A percentile compares a stretch with the other conserved stretches of the same genome.
phyloP scores from a whole-genome alignment of 1,140 invertebrate genomes.

The Anoplolepis gracilipes region DNA sequence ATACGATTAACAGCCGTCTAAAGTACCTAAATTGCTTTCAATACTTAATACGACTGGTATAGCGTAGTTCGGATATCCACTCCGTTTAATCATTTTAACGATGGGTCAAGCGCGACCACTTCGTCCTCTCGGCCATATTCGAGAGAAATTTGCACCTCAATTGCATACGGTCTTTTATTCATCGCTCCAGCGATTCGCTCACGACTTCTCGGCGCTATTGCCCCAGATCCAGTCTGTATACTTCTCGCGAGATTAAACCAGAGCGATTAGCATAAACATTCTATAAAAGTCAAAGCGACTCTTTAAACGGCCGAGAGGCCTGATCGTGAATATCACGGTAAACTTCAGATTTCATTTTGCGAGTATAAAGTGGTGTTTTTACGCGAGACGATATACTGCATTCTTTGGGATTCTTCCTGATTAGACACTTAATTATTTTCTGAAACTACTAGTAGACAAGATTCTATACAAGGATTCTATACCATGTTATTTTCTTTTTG shows the following conservation, averaged over 20 bases:
- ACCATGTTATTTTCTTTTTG: background rate
- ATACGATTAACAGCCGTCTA: slow-evolving; percentile 43
- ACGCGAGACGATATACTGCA: slow-evolving; percentile 13
- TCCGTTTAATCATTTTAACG: slow-evolving; percentile 59
- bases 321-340: slow-evolving; percentile 54
- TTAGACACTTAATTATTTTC: slow-evolving; percentile 6
- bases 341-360: slow-evolving; percentile 52
- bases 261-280: slow-evolving; percentile 61
- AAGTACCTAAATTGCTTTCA: slow-evolving; percentile 56
- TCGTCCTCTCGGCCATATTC: slow-evolving; percentile 59
- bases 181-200: slow-evolving; percentile 65
- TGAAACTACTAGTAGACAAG: background rate
- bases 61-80: slow-evolving; percentile 41
- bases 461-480: background rate
- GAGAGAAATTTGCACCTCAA: slow-evolving; percentile 74
- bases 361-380: background rate
- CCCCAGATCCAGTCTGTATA: slow-evolving; percentile 60
- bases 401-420: background rate
- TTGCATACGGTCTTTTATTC: slow-evolving; percentile 75
- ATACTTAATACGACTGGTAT: slow-evolving; percentile 48
- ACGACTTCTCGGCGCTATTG: slow-evolving; percentile 52
- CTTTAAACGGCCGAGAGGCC: slow-evolving; percentile 48
- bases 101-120: slow-evolving; percentile 41
- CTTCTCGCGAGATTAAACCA: slow-evolving; percentile 63
- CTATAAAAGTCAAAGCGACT: slow-evolving; percentile 62